Base-by-base conservation (phyloP, 1,140 invertebrate genomes). In the Notospermus geniculatus region DNA sequence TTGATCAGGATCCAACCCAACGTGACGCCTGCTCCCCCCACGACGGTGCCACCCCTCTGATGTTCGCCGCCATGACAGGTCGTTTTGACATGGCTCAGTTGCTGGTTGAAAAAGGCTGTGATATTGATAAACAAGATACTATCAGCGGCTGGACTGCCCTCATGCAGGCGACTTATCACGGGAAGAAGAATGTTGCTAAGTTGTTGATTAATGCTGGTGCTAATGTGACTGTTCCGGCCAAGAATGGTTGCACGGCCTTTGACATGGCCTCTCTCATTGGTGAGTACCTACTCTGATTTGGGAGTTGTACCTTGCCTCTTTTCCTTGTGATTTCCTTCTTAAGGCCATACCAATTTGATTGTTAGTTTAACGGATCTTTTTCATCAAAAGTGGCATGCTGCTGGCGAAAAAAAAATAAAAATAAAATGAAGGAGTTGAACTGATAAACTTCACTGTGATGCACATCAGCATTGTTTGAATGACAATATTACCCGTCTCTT, bases 161-260 rank as follows among this genome's bases (percentile, higher is more conserved):
- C 7, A 83, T 83, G 81, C 81, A 83, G 63, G 80, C 80, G 28
- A 80, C 80, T 1, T 83, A 80, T 64, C 80, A 83, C 73, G 79
- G 80, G 58, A 79, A 81, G 55, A 81, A 80, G 60, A 62, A 67
- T 53, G 74, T 83, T 28, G 80, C 80, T 29, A 73, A 80, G 64
- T 80, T 71, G 64, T 64, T 82, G 56, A 69, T 82, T n/a, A 71
- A 73, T 57, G 69, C 65, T 57, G 79, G 79, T 54, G 79, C 80
- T 59, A 76, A 82, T 69, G 79, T 81, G 1, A 73, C 68, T 15
- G 66, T 78, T 22, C 72, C 71, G 59, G 79, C 79, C 11, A 81
- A 80, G 52, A 80, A 80, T 71, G 80, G 80, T 23, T 82, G 78
- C 65, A 81, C 80, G 23, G 80, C 80, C 9, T 82, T 81, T 71